Conservation (phyloP, 2,113 vertebrate species). For the Daphoenositta chrysoptera region DNA sequence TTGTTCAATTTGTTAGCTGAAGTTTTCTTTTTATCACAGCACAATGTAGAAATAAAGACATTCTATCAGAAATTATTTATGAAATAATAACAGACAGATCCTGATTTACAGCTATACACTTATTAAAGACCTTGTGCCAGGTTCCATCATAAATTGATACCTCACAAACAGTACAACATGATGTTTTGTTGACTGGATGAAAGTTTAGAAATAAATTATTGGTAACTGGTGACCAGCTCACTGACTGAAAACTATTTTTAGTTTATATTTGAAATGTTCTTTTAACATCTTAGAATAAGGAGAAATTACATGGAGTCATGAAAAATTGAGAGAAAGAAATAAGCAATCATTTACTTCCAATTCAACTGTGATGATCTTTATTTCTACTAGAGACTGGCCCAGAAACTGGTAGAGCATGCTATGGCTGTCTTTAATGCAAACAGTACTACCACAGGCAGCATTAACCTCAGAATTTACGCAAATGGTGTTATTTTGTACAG, state of each 20-base stretch:
- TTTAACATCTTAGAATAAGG: background rate
- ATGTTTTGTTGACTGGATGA: background rate
- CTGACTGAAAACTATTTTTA: background rate
- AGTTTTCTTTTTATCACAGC: background rate
- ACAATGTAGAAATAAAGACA: background rate
- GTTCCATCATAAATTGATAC: background rate
- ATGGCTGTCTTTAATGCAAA: background rate
- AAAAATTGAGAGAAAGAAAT: background rate
- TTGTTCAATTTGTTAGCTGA: background rate
- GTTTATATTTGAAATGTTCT: background rate
- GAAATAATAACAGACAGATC: background rate
- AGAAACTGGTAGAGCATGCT: background rate
- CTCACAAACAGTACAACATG: background rate
- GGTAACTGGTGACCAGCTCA: background rate
- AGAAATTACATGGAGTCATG: background rate
- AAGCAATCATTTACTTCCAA: background rate
- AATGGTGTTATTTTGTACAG: background rate
- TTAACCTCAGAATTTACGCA: background rate
- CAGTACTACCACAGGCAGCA: background rate
- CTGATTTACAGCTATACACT: background rate
- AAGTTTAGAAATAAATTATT: background rate
- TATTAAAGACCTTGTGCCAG: background rate
- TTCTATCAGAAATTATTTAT: background rate
- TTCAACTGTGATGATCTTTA: background rate
- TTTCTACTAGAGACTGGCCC: background rate